Evolutionary conservation across 1,140 invertebrate species (phyloP).

Genomic region (Pseudomyrmex pallidus): DNA sequence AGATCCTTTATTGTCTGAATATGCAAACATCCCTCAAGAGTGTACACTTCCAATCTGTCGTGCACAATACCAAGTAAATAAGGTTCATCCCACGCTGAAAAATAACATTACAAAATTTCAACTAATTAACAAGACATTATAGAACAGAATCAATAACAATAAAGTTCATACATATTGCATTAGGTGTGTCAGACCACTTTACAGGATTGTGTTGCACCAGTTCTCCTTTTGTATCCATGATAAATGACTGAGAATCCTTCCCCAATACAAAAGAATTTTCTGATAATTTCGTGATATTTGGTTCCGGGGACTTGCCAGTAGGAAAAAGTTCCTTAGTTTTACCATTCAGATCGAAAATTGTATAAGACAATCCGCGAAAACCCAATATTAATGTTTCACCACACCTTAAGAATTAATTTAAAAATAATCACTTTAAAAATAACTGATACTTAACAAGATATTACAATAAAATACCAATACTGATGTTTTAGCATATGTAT

Average conservation of each 20-base stretch:
- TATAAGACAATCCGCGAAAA: constrained; percentile 83
- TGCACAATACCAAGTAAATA: constrained; percentile 94
- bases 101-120: constrained; percentile 57
- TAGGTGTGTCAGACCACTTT: constrained; percentile 93
- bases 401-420: constrained; percentile 76
- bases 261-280: constrained; percentile 91
- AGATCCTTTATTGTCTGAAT: constrained; percentile 84
- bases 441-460: neutral
- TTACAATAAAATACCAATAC: constrained; percentile 12
- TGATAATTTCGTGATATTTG: constrained; percentile 91
- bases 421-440: neutral
- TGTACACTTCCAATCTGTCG: constrained; percentile 93
- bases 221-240: constrained; percentile 91
- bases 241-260: constrained; percentile 93
- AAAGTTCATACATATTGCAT: constrained; percentile 87
- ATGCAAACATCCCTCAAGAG: constrained; percentile 89
- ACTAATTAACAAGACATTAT: neutral
- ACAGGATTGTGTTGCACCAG: constrained; percentile 89
- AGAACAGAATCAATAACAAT: constrained; percentile 68
- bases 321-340: constrained; percentile 93
- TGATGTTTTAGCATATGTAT: no score
- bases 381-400: constrained; percentile 82
- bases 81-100: constrained; percentile 95
- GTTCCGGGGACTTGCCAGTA: constrained; percentile 93
- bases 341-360: constrained; percentile 84